Conservation (phyloP, 2,888 invertebrate genomes). For the Fragum sueziense region DNA sequence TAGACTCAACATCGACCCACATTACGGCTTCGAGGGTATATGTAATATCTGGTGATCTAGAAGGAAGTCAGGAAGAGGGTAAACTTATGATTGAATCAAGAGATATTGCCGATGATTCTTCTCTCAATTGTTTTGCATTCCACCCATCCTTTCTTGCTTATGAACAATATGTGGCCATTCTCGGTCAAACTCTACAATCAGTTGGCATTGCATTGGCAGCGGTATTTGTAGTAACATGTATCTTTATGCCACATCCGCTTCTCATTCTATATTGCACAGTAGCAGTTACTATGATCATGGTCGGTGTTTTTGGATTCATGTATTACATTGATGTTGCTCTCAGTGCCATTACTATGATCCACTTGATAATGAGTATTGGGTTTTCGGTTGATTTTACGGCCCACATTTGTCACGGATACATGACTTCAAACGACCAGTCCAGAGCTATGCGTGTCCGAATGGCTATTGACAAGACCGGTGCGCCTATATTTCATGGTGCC, state of each 20-base stretch:
- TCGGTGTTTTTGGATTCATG: slow-evolving; percentile 72
- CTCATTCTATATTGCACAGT: slow-evolving; percentile 66
- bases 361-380: slow-evolving; percentile 75
- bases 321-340: slow-evolving; percentile 65
- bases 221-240: slow-evolving; percentile 70
- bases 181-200: slow-evolving; percentile 71
- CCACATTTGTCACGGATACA: slow-evolving; percentile 70
- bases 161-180: slow-evolving; percentile 74
- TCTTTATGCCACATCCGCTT: slow-evolving; percentile 75
- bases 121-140: slow-evolving; percentile 66
- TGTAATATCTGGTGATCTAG: slow-evolving; percentile 94
- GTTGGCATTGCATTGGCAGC: slow-evolving; percentile 73
- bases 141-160: slow-evolving; percentile 68
- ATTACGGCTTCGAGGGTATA: slow-evolving; percentile 90
- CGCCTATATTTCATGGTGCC: slow-evolving; percentile 66
- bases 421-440: slow-evolving; percentile 45
- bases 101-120: slow-evolving; percentile 60
- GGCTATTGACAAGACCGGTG: slow-evolving; percentile 61
- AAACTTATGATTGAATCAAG: slow-evolving; percentile 68
- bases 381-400: slow-evolving; percentile 75
- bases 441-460: slow-evolving; percentile 43
- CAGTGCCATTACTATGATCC: slow-evolving; percentile 77
- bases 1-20: slow-evolving; percentile 30
- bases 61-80: slow-evolving; percentile 86
- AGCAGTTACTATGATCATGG: slow-evolving; percentile 71